These are phyloP conservation scores for Diplolepis rosae DNA, from an alignment of 2,888 invertebrate genomes.

Conservation along the genomic window DNA sequence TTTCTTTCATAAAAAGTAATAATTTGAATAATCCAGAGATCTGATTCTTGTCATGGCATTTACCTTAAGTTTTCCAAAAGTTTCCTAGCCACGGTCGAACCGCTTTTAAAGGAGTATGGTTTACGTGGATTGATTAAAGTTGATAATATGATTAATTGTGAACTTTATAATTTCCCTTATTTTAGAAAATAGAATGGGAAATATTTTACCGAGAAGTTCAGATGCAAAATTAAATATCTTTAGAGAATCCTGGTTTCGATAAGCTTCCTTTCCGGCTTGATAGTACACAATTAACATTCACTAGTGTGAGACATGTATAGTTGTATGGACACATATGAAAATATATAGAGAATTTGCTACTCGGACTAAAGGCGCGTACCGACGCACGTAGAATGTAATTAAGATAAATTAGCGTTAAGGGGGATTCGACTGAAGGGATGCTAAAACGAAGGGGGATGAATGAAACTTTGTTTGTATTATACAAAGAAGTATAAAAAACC, in stretches of 20 bases:
- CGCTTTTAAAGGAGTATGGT: no score
- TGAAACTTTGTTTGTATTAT: constrained; percentile 4
- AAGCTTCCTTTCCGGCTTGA: constrained; percentile 14
- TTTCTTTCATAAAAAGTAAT: no score
- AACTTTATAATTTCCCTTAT: background rate
- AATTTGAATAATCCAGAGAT: no score
- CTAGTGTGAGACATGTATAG: constrained; percentile 14
- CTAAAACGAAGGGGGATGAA: constrained; percentile 14
- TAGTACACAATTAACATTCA: background rate
- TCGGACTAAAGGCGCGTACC: constrained; percentile 55
- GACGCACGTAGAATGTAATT: constrained; percentile 72
- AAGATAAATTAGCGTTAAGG: constrained; percentile 73
- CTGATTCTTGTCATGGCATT: no score
- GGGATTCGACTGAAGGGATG: constrained; percentile 46
- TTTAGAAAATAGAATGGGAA: background rate
- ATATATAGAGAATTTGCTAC: constrained; percentile 11
- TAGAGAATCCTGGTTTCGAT: constrained; percentile 2
- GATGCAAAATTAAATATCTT: constrained; percentile 18
- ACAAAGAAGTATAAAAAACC: background rate
- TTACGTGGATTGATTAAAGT: no score
- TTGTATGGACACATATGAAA: constrained; percentile 29
- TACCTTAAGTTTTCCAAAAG: no score
- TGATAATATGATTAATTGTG: no score
- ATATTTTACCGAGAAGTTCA: background rate
- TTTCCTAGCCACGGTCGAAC: no score